Percentiles rank a stretch among this genome's conserved stretches.
Evolutionary conservation across 2,888 invertebrate genomes (phyloP).

Genomic region (Itoplectis maculator): DNA sequence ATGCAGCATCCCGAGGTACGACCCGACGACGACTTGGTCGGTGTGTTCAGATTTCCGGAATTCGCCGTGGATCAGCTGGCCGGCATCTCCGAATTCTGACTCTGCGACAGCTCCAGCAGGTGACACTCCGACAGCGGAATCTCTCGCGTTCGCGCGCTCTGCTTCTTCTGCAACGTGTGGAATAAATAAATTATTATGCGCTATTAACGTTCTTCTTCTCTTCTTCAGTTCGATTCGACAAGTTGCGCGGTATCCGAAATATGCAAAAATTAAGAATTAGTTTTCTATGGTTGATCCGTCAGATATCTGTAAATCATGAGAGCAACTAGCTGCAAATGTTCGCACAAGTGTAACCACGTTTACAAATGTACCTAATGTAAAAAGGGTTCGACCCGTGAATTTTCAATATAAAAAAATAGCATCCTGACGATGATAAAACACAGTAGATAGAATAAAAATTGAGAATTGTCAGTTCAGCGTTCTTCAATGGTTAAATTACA

Average conservation of each 20-base stretch:
- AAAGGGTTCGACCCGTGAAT: too few species aligned
- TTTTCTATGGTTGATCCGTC: too few species aligned
- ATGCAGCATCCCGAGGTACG: conserved; percentile 71
- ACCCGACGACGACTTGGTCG: conserved; percentile 70
- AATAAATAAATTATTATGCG: conserved; percentile 5
- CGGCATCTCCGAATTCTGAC: conserved; percentile 80
- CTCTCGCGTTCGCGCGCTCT: conserved; percentile 91
- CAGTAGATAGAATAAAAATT: neutral
- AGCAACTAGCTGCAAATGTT: too few species aligned
- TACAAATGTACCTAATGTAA: too few species aligned
- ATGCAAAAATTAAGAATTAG: too few species aligned
- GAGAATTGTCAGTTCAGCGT: neutral
- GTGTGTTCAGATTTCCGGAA: conserved; percentile 72
- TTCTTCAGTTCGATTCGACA: too few species aligned
- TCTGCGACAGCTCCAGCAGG: conserved; percentile 87
- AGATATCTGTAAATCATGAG: too few species aligned
- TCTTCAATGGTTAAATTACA: neutral
- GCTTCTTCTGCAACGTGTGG: conserved; percentile 88
- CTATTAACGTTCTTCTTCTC: neutral
- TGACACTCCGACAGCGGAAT: conserved; percentile 91
- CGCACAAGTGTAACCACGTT: too few species aligned
- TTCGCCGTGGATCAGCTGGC: conserved; percentile 82
- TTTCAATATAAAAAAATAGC: neutral
- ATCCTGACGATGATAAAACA: neutral
- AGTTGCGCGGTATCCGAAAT: too few species aligned